These are phyloP conservation scores for Periplaneta americana DNA, from an alignment of 1,140 invertebrate genomes.

Conservation along the genomic window DNA sequence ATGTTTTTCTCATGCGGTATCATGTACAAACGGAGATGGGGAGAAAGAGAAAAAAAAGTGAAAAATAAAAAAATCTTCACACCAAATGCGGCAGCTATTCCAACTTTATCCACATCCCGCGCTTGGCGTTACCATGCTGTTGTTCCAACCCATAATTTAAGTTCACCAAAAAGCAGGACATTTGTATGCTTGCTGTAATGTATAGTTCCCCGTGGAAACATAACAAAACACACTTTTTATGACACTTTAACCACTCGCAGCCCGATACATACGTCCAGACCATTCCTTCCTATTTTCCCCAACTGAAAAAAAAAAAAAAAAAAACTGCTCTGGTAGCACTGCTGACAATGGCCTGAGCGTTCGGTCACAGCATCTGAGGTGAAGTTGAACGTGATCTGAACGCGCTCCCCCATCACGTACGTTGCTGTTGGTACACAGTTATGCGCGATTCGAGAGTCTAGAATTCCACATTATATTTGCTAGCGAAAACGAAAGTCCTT, in stretches of 20 bases:
- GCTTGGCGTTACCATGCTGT: background rate
- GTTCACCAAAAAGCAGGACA: background rate
- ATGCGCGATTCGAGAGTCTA: too few relatives aligned
- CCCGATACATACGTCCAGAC: background rate
- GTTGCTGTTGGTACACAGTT: too few relatives aligned
- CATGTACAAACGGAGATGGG: background rate
- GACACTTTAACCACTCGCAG: background rate
- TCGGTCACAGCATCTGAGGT: background rate
- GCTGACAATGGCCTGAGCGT: background rate
- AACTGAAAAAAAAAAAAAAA: background rate
- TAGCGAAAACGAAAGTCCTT: too few relatives aligned
- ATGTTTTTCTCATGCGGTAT: background rate
- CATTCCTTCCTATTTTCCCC: background rate
- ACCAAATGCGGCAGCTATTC: background rate
- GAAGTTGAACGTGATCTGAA: background rate
- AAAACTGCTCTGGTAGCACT: too few relatives aligned
- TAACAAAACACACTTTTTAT: background rate
- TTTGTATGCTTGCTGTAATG: background rate
- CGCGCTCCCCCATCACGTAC: background rate
- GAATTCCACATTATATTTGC: too few relatives aligned
- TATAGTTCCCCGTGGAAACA: background rate
- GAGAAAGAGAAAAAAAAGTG: background rate
- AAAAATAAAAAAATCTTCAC: too few relatives aligned
- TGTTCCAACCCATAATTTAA: background rate
- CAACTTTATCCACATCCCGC: background rate